Base-by-base conservation (phyloP, 2,888 invertebrate species). In the Myathropa florea region DNA sequence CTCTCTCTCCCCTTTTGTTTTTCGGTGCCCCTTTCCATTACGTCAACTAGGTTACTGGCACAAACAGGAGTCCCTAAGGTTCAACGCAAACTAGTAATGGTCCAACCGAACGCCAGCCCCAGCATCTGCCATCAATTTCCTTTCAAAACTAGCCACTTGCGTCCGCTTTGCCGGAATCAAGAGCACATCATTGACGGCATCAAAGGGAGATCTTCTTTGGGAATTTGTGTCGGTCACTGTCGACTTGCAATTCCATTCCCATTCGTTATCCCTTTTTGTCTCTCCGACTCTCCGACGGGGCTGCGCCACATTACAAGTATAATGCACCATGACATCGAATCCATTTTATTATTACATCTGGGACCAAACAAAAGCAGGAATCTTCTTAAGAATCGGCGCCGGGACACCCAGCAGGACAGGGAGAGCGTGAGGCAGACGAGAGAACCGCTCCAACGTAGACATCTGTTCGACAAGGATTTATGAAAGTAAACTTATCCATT, bases 401-500 rank as follows among this genome's bases (percentile, higher is more conserved):
- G 14, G 24, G 46, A n/a, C 18, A 6, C 3, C n/a, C 12, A 23
- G 59, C 12, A 68, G n/a, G 39, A 30, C 30, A n/a, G 21, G 2
- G 26, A 61, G 24, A 4, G 3, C 12, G 23, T 57, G 64, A 53
- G 53, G 3, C 36, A 18, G 26, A 14, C 59, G 59, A 64, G 79
- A 26, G 79, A 80, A 28, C 26, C 24, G 65, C 33, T 72, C 63
- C 84, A 71, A 72, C 57, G 77, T 81, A 85, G 85, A 85, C 85
- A 85, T 82, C 85, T 85, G 85, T 85, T 85, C 77, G 82, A 82
- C 85, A 82, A 73, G 85, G 85, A 85, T 85, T 85, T 85, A 82
- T 85, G 85, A 85, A 85, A 85, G 82, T 73, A 85, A 73, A 82
- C 82, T 82, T 85, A 85, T 85, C 77, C 81, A 85, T 82, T 85